These are phyloP conservation scores for Iphiclides podalirius DNA, from an alignment of 2,888 invertebrate species.

Conservation along the genomic window DNA sequence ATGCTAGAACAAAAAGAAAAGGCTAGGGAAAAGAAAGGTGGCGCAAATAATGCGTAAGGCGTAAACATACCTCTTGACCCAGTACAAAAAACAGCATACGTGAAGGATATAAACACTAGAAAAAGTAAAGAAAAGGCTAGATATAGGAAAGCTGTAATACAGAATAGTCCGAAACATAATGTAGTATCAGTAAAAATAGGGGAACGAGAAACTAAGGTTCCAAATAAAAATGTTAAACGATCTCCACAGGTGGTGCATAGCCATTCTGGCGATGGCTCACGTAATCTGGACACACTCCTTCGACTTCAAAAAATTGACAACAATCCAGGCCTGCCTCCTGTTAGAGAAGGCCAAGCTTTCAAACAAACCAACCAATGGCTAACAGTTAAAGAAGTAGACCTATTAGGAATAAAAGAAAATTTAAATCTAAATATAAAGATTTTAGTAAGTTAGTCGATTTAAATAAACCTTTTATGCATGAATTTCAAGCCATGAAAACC, in stretches of 20 bases:
- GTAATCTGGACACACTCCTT: too few species aligned
- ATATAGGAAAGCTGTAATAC: constrained; percentile 4
- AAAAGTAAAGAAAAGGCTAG: constrained; percentile 12
- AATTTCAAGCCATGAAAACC: too few species aligned
- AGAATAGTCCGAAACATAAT: not conserved
- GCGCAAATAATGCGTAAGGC: too few species aligned
- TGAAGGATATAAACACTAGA: constrained; percentile 2
- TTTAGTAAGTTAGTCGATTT: too few species aligned
- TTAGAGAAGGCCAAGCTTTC: too few species aligned
- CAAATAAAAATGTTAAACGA: not conserved
- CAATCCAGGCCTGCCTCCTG: too few species aligned
- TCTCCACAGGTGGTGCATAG: not conserved
- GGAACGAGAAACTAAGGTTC: not conserved
- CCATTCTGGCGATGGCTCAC: not conserved
- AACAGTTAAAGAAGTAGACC: too few species aligned
- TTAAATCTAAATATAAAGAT: too few species aligned
- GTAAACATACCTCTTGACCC: not conserved
- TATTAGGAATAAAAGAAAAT: too few species aligned
- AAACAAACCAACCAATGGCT: too few species aligned
- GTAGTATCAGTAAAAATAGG: not conserved
- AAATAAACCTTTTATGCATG: not conserved
- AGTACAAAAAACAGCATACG: not conserved
- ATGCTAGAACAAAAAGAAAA: not conserved
- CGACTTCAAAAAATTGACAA: too few species aligned
- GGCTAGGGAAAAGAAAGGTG: constrained; percentile 4